phyloP scores from a whole-genome alignment of 2,797 vertebrate genomes.

The Manis crassicaudata region DNA sequence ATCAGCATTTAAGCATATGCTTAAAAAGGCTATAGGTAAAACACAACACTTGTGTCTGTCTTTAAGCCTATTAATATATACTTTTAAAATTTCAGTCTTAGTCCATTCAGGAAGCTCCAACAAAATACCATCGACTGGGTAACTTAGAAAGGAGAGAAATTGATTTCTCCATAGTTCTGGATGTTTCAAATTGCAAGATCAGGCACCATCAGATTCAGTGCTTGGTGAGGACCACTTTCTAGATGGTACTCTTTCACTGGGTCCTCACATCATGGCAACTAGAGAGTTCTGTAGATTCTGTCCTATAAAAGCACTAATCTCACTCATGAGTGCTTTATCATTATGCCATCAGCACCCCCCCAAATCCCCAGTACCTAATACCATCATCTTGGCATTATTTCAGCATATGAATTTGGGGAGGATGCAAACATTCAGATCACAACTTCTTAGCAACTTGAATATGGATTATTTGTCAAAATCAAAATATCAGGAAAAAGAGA shows the following conservation, averaged over 20 bases:
- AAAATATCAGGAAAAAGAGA: not conserved
- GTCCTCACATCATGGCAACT: not conserved
- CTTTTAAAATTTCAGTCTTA: not conserved
- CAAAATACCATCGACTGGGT: not conserved
- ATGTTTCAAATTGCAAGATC: not conserved
- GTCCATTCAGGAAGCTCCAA: not conserved
- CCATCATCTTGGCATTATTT: not conserved
- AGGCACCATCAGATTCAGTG: not conserved
- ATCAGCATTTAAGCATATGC: not conserved
- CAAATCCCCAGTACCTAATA: not conserved
- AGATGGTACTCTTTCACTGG: not conserved
- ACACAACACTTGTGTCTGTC: not conserved
- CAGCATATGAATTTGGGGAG: not conserved
- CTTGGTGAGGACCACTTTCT: not conserved
- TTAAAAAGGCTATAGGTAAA: not conserved
- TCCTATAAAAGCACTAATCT: not conserved
- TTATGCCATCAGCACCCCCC: not conserved
- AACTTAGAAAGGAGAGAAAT: not conserved
- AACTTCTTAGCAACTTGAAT: not conserved
- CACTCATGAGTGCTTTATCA: not conserved
- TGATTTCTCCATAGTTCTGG: not conserved
- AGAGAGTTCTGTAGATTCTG: not conserved
- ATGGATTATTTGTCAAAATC: not conserved
- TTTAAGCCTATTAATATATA: not conserved
- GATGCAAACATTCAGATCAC: not conserved